Conservation (phyloP, 2,113 vertebrate species). For the Perca flavescens region DNA sequence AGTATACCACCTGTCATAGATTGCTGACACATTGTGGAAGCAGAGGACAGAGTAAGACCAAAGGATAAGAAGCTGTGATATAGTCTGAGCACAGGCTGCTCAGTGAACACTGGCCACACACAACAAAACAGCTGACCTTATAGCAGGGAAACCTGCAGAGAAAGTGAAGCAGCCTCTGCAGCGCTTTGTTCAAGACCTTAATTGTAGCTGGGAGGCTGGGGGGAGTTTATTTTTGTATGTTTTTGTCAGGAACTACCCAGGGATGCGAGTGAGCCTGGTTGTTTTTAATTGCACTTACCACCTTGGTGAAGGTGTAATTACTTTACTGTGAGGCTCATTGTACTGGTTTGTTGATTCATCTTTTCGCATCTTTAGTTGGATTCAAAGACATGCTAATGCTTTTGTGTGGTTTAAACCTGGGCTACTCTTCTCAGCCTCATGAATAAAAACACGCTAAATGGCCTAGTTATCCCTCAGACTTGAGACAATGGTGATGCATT, state of each 20-base stretch:
- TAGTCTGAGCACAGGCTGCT: conserved; percentile 47
- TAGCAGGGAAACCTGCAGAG: conserved; percentile 42
- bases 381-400: conserved; percentile 62
- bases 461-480: conserved; percentile 24
- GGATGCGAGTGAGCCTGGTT: conserved; percentile 26
- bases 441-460: conserved; percentile 56
- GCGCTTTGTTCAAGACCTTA: neutral
- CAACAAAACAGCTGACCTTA: conserved; percentile 39
- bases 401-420: conserved; percentile 10
- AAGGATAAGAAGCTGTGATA: conserved; percentile 25
- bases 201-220: conserved; percentile 19
- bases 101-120: neutral
- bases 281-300: conserved; percentile 54
- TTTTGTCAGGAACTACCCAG: conserved; percentile 45
- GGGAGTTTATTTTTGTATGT: conserved; percentile 45
- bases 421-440: conserved; percentile 25
- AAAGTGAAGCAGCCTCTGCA: conserved; percentile 40
- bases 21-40: conserved; percentile 28
- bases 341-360: conserved; percentile 32
- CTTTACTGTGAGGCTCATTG: conserved; percentile 36
- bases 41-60: conserved; percentile 22
- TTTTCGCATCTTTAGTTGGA: conserved; percentile 21
- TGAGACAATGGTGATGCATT: conserved; percentile 18
- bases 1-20: conserved; percentile 30
- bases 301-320: conserved; percentile 41